phyloP scores from a whole-genome alignment of 2,113 vertebrate species.

The Leiothrix lutea region DNA sequence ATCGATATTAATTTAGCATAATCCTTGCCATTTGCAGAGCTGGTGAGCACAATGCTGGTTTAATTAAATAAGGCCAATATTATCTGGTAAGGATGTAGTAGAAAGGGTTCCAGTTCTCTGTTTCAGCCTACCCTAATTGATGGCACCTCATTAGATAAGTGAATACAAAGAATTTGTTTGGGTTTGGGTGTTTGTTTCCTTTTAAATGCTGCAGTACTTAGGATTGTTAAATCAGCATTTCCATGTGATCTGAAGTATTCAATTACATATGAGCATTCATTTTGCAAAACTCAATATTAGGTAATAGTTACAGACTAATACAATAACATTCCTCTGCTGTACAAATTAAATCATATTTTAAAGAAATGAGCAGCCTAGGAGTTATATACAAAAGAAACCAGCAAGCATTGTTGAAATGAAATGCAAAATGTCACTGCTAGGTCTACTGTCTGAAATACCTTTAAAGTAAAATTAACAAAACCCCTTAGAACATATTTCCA shows the following conservation, averaged over 20 bases:
- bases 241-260: slow-evolving; percentile 77
- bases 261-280: slow-evolving; percentile 80
- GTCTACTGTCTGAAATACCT: slow-evolving; percentile 79
- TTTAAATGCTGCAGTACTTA: slow-evolving; percentile 77
- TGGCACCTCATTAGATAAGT: slow-evolving; percentile 67
- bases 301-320: slow-evolving; percentile 87
- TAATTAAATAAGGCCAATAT: slow-evolving; percentile 60
- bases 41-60: slow-evolving; percentile 44
- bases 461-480: slow-evolving; percentile 80
- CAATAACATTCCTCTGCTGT: slow-evolving; percentile 92
- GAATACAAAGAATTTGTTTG: slow-evolving; percentile 66
- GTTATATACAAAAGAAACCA: slow-evolving; percentile 89
- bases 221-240: slow-evolving; percentile 77
- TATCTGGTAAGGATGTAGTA: slow-evolving; percentile 17
- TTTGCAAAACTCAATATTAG: slow-evolving; percentile 83
- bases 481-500: slow-evolving; percentile 76
- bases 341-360: slow-evolving; percentile 90
- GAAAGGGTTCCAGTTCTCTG: slow-evolving; percentile 60
- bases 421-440: slow-evolving; percentile 76
- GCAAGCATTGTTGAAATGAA: slow-evolving; percentile 85
- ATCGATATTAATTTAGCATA: slow-evolving; percentile 49
- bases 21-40: slow-evolving; percentile 36
- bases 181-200: slow-evolving; percentile 3
- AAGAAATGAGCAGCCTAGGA: slow-evolving; percentile 88
- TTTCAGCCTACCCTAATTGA: slow-evolving; percentile 41